phyloP scores from a whole-genome alignment of 2,888 invertebrate genomes.

The Torymus auratus region DNA sequence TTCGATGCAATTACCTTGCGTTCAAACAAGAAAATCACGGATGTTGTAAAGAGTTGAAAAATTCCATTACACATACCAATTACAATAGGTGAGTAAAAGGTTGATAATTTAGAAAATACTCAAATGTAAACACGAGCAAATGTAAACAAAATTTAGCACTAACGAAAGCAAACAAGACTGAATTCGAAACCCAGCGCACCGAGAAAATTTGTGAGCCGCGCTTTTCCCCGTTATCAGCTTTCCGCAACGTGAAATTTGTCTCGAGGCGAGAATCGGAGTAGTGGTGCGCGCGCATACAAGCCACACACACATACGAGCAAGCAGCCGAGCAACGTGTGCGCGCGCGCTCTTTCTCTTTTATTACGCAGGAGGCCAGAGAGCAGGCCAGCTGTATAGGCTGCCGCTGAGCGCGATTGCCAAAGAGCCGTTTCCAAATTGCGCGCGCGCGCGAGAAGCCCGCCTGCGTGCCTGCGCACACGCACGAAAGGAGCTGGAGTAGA shows the following conservation, averaged over 20 bases:
- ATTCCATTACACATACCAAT: too few relatives aligned
- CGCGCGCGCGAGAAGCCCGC: background rate
- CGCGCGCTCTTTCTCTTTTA: conserved; percentile 48
- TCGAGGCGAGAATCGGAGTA: conserved; percentile 24
- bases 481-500: background rate
- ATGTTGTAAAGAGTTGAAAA: background rate
- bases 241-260: conserved; percentile 34
- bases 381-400: conserved; percentile 7
- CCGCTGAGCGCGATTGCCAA: conserved; percentile 39
- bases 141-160: too few relatives aligned
- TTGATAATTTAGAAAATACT: too few relatives aligned
- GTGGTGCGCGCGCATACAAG: background rate
- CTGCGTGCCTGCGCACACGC: too few relatives aligned
- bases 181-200: too few relatives aligned
- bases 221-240: too few relatives aligned
- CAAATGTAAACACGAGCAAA: too few relatives aligned
- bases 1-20: too few relatives aligned
- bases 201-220: too few relatives aligned
- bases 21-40: conserved; percentile 16
- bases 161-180: too few relatives aligned
- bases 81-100: too few relatives aligned
- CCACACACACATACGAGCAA: background rate
- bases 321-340: background rate
- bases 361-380: conserved; percentile 44
- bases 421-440: conserved; percentile 51